Base-by-base conservation (phyloP, 2,888 invertebrate genomes). In the Salticus scenicus region DNA sequence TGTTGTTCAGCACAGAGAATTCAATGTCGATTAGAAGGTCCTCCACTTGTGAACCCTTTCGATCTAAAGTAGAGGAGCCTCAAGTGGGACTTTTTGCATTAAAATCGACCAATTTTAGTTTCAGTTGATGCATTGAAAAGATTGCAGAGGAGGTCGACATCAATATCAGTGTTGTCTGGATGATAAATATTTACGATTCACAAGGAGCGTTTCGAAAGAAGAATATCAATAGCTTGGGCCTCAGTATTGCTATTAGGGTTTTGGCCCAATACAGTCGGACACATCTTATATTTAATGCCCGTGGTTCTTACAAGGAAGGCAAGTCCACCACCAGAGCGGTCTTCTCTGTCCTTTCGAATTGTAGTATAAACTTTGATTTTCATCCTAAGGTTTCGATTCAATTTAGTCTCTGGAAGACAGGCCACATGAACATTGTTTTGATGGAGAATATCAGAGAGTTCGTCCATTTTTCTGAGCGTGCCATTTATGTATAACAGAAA, bases 371-470 rank as follows among this genome's bases (percentile, higher is more conserved):
- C n/a, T n/a, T n/a, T 37, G 37, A 37, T 37, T 37, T 37, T 37
- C 10, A 37, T 37, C 10, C 10, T 37, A 37, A 37, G 37, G 37
- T 37, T 37, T 37, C 37, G 37, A 37, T 37, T 37, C 37, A 37
- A 37, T 37, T 37, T 37, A 37, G 37, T 37, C 10, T 37, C 37
- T 10, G 4, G 37, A 37, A 37, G 37, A 37, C 37, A 37, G n/a
- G n/a, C n/a, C n/a, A n/a, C 5, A 37, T 37, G 37, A 37, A 37
- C 10, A 37, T 37, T 37, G 37, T 37, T 37, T 37, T 51, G 51
- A 51, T 51, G 51, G 17, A 51, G n/a, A 51, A 51, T 51, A 51
- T 51, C 51, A 51, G 51, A 41, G 41, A 37, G 37, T 51, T 51
- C 51, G 20, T 51, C 17, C 20, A 51, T n/a, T 51, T 51, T 51